Conservation (phyloP, 64 coral and sea anemone species). For the Montipora sp. region DNA sequence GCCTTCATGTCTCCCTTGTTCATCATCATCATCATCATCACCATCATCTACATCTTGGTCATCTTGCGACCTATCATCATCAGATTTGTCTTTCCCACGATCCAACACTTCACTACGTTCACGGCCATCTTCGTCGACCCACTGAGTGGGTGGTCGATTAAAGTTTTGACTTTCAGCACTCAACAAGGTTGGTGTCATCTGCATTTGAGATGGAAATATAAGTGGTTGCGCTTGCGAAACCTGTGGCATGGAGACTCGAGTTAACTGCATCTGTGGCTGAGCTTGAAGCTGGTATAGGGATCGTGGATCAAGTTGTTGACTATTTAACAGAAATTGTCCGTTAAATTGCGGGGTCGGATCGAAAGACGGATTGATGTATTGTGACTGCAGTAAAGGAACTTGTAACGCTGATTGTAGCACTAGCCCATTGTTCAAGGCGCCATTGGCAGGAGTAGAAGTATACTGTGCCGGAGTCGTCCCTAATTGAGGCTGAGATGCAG, state of each 20-base stretch:
- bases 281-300: conserved; percentile 27
- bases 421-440: not conserved
- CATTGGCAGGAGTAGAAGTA: not conserved
- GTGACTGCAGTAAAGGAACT: conserved; percentile 44
- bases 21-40: conserved; percentile 41
- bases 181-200: not conserved
- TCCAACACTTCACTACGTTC: conserved; percentile 77
- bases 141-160: conserved; percentile 9
- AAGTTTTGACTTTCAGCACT: not conserved
- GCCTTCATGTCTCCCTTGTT: conserved; percentile 7
- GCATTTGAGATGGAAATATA: conserved; percentile 10
- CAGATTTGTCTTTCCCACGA: conserved; percentile 13
- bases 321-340: not conserved
- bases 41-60: conserved; percentile 30
- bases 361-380: not conserved
- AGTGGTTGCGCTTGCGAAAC: not conserved
- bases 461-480: not conserved
- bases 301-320: conserved; percentile 14
- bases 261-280: conserved; percentile 16
- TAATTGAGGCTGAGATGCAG: not conserved
- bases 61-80: conserved; percentile 34
- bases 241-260: not conserved
- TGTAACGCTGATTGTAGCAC: conserved; percentile 12
- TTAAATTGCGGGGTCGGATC: not conserved
- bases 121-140: conserved; percentile 69